Base-by-base conservation (phyloP, 2,888 invertebrate species). In the Luffia ferchaultella region DNA sequence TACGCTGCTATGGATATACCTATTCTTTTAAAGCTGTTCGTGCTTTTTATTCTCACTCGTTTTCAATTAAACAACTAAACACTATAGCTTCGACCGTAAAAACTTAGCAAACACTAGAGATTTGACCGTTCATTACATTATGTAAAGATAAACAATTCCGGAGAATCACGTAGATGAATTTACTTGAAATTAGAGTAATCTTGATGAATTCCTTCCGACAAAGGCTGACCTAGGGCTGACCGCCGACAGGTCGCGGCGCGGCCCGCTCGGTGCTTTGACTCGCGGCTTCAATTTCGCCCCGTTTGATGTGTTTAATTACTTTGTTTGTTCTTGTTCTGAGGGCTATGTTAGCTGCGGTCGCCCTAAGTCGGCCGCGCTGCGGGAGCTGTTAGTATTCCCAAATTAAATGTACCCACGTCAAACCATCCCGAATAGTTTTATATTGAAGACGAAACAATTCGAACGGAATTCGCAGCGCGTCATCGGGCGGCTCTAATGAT, bases 221-320 rank as follows among this genome's bases (percentile, higher is more conserved):
- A 49, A 49, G 49, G 49, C 43, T n/a, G 17, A 16, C 46, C n/a
- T 20, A 16, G 46, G 17, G 20, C 46, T 43, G 42, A 49, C 49
- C 49, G 49, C 49, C 16, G 19, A 20, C 43, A 49, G 43, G 48
- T 45, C 42, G 51, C 43, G 53, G 48, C 55, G 30, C 60, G 54
- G 55, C 59, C 58, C 61, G 58, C 57, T 59, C 57, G 55, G 20
- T 60, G 68, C 76, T 78, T 76, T 76, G 73, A 75, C 68, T 70
- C 68, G 63, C 61, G 64, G 72, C 70, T 74, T 75, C 76, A 80
- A 79, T 79, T 76, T 76, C 69, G 64, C 61, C 63, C 62, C 73
- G 79, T 80, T 83, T 82, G 80, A 83, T 80, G 78, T 80, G 79
- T 80, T 77, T 82, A 83, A 83, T 82, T 82, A 82, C 80, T 82